A percentile compares a stretch with the other conserved stretches of the same genome.
phyloP scores from a whole-genome alignment of 2,888 invertebrate genomes.

The Deilephila porcellus region DNA sequence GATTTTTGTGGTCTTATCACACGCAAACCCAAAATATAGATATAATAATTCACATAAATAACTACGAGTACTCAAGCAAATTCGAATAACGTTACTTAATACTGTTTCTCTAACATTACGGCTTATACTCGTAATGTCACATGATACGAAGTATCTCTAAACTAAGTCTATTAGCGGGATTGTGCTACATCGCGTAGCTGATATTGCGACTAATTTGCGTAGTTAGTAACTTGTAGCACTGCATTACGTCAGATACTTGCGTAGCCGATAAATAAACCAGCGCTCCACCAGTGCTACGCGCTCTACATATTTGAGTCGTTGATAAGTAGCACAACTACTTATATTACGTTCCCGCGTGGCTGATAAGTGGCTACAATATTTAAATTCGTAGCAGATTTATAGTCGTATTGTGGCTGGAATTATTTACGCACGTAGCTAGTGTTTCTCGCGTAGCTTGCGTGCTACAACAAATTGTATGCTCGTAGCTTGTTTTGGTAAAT shows the following conservation, averaged over 20 bases:
- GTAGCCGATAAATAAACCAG: slow-evolving; percentile 1
- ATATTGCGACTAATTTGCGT: neutral
- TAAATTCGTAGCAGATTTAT: slow-evolving; percentile 2
- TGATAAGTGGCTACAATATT: neutral
- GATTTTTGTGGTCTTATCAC: too few species aligned
- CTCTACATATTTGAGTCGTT: slow-evolving; percentile 3
- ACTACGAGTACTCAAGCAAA: too few species aligned
- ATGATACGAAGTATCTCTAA: neutral
- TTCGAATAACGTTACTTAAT: too few species aligned
- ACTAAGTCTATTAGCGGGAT: neutral
- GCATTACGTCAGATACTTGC: neutral
- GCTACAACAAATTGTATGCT: neutral
- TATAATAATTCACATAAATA: too few species aligned
- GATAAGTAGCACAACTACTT: slow-evolving; percentile 1
- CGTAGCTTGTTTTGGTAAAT: slow-evolving; percentile 6
- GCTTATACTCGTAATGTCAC: too few species aligned
- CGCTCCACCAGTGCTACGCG: neutral
- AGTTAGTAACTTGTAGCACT: slow-evolving; percentile 19
- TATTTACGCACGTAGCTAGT: neutral
- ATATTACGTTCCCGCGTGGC: slow-evolving; percentile 1
- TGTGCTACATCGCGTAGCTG: neutral
- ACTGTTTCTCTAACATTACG: too few species aligned
- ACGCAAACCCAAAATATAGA: too few species aligned
- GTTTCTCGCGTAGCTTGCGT: slow-evolving; percentile 9
- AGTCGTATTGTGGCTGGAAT: slow-evolving; percentile 1